These are phyloP conservation scores for Paradoxurus hermaphroditus DNA, from an alignment of 2,113 vertebrate species.

Conservation along the genomic window DNA sequence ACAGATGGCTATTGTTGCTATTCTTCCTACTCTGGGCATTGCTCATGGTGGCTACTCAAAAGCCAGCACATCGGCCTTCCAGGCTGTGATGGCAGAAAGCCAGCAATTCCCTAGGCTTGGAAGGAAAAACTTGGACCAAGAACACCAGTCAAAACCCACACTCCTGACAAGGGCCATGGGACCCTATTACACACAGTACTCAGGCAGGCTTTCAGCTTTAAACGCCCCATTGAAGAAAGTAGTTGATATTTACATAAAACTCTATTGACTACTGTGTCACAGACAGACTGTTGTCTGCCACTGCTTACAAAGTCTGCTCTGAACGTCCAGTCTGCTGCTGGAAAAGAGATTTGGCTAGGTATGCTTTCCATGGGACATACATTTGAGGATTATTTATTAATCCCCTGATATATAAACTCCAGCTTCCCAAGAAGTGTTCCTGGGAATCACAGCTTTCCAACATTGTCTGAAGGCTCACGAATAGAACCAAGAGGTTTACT, in stretches of 20 bases:
- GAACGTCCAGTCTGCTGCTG: background rate
- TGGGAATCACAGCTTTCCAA: background rate
- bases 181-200: background rate
- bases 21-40: background rate
- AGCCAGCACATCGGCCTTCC: background rate
- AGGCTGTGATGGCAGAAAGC: background rate
- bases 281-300: constrained; percentile 42
- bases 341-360: constrained; percentile 44
- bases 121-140: background rate
- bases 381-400: constrained; percentile 51
- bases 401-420: background rate
- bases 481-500: background rate
- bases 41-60: background rate
- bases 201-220: background rate
- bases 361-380: constrained; percentile 19
- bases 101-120: background rate
- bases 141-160: background rate
- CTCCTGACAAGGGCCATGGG: background rate
- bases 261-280: background rate
- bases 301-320: constrained; percentile 41
- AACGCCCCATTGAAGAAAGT: background rate
- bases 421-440: background rate
- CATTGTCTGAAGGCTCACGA: background rate
- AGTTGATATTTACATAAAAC: constrained; percentile 5
- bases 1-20: fast-evolving